These are phyloP conservation scores for Digitonthophagus gazella DNA, from an alignment of 2,888 invertebrate species.

Conservation along the genomic window DNA sequence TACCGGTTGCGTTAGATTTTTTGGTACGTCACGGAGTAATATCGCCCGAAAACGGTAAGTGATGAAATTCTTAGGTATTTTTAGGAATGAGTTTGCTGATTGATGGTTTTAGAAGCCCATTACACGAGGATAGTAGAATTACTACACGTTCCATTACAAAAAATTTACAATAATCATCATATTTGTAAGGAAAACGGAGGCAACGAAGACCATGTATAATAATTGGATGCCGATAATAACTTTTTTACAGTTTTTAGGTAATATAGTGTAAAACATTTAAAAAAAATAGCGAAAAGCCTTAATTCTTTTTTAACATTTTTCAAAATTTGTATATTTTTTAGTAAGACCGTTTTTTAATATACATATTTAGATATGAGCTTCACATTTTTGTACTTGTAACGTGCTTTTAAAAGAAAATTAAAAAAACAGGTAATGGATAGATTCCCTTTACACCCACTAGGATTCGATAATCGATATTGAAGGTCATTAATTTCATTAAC, in stretches of 20 bases:
- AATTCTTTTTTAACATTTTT: conserved; percentile 21
- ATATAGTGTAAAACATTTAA: conserved; percentile 22
- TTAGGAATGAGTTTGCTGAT: not conserved
- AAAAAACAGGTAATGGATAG: not conserved
- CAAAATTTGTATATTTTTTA: conserved; percentile 29
- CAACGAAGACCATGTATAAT: conserved; percentile 17
- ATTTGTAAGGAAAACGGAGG: conserved; percentile 45
- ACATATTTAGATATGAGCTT: conserved; percentile 20
- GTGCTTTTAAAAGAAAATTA: conserved; percentile 7
- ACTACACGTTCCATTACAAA: conserved; percentile 83
- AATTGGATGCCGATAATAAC: conserved; percentile 4
- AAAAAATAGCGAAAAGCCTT: conserved; percentile 25
- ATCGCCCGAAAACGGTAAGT: conserved; percentile 84
- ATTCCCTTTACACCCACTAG: not conserved
- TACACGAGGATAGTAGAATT: conserved; percentile 77
- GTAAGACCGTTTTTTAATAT: conserved; percentile 26
- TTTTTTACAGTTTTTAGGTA: conserved; percentile 19
- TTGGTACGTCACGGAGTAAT: conserved; percentile 87
- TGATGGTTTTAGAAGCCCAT: not conserved
- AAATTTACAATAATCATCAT: conserved; percentile 61
- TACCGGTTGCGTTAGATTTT: conserved; percentile 88
- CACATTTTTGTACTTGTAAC: conserved; percentile 11
- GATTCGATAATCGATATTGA: not conserved
- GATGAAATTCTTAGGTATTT: conserved; percentile 10
- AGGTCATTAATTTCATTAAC: not conserved